A percentile compares a stretch with the other conserved stretches of the same genome.
Conservation (phyloP, 2,113 vertebrate species). For the Mystacornis crossleyi region DNA sequence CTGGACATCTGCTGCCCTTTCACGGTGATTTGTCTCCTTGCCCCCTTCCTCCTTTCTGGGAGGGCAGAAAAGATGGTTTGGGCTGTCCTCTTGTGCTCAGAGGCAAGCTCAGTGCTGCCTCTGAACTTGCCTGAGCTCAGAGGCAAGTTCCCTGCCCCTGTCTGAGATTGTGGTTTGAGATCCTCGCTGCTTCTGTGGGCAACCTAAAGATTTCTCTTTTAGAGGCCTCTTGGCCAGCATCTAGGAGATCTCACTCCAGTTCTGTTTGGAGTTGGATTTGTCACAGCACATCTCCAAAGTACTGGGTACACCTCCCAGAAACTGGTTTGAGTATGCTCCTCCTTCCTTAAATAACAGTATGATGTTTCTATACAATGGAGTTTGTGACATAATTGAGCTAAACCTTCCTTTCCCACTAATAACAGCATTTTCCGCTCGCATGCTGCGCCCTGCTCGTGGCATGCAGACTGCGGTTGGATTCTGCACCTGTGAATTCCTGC, state of each 20-base stretch:
- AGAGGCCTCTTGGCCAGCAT: background rate
- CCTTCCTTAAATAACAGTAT: background rate
- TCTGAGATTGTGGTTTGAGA: background rate
- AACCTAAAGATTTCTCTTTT: background rate
- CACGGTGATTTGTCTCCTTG: background rate
- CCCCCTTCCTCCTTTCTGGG: background rate
- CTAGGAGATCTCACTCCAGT: background rate
- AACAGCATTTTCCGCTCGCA: fast-evolving
- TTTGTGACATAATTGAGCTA: background rate
- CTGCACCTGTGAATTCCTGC: background rate
- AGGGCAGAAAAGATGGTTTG: background rate
- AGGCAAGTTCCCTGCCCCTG: background rate
- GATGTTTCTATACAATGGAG: fast-evolving
- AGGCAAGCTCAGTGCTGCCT: background rate
- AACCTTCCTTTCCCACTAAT: background rate
- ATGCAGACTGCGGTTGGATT: background rate
- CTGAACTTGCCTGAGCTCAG: background rate
- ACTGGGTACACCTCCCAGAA: background rate
- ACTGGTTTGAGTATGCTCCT: background rate
- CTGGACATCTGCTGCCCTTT: constrained; percentile 16
- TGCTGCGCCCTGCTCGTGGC: background rate
- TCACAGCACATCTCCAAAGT: background rate
- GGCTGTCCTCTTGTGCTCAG: background rate
- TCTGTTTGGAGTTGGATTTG: background rate
- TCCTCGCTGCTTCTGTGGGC: background rate